These are phyloP conservation scores for Paedocypris sp. DNA, from an alignment of 2,113 vertebrate species.

Conservation along the genomic window DNA sequence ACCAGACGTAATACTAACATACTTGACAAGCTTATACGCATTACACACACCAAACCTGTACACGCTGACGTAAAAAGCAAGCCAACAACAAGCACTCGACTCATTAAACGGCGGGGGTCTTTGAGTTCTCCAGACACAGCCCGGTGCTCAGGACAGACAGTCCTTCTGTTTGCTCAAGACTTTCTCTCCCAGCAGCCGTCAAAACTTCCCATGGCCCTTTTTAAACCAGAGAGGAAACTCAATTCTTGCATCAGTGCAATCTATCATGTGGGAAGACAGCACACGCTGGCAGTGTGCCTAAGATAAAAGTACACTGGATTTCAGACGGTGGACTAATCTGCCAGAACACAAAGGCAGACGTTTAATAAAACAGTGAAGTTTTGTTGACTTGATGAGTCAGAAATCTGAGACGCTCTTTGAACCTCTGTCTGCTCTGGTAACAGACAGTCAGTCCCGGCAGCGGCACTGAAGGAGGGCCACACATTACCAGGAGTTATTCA, in stretches of 20 bases:
- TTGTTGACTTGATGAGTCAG: conserved; percentile 14
- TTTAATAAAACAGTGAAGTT: neutral
- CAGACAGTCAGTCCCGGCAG: conserved; percentile 20
- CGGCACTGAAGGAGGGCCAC: conserved; percentile 18
- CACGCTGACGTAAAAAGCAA: neutral
- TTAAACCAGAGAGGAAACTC: conserved; percentile 19
- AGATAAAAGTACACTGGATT: conserved; percentile 15
- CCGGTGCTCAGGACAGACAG: conserved; percentile 3
- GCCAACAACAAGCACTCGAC: conserved; percentile 3
- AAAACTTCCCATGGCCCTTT: conserved; percentile 36
- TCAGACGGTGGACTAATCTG: neutral
- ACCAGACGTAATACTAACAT: neutral
- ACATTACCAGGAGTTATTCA: conserved; percentile 21
- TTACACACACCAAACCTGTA: neutral
- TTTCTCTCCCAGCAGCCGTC: conserved; percentile 18
- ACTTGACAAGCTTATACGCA: neutral
- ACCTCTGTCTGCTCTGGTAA: conserved; percentile 13
- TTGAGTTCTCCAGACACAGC: conserved; percentile 16
- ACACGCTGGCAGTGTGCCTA: conserved; percentile 10
- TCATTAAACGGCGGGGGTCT: conserved; percentile 18
- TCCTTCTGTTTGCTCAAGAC: conserved; percentile 5
- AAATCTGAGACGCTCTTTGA: neutral
- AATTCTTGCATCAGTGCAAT: conserved; percentile 24
- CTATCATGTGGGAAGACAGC: conserved; percentile 37
- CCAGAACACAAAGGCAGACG: neutral